A percentile compares a stretch with the other conserved stretches of the same genome.
These are phyloP conservation scores for Trachelus iudaicus DNA, from an alignment of 2,888 invertebrate species.

Conservation along the genomic window DNA sequence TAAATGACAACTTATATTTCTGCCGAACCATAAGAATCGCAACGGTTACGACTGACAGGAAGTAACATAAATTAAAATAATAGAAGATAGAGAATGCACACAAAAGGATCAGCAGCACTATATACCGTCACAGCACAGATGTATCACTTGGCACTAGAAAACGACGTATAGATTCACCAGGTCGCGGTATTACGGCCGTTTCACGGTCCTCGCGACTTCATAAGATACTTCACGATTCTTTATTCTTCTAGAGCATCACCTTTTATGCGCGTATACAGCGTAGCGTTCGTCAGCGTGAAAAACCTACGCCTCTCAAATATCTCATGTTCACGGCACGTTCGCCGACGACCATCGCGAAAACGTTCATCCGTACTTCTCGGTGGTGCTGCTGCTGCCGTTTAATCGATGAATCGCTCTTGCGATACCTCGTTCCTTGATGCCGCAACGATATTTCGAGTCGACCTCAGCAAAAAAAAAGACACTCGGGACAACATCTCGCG, in stretches of 20 bases:
- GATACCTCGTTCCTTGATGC: neutral
- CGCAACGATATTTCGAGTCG: neutral
- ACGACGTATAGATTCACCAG: neutral
- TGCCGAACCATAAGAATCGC: neutral
- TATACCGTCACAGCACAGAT: neutral
- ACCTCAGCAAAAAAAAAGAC: neutral
- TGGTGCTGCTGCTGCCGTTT: neutral
- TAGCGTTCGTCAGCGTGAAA: slow-evolving; percentile 28
- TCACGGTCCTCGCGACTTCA: neutral
- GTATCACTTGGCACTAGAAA: neutral
- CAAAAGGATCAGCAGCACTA: neutral
- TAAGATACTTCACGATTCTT: neutral
- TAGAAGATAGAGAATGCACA: neutral
- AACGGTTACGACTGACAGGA: neutral
- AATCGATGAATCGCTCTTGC: slow-evolving; percentile 17
- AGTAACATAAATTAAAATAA: neutral
- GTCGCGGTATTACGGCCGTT: neutral
- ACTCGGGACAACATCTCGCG: neutral
- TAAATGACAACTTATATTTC: neutral
- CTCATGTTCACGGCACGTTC: slow-evolving; percentile 54
- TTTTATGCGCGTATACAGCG: neutral
- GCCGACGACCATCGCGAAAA: slow-evolving; percentile 53
- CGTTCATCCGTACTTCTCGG: neutral
- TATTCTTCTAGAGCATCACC: neutral
- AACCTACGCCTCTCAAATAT: slow-evolving; percentile 42